Evolutionary conservation across 2,888 invertebrate species (phyloP), one percentile per base, ranked within the genome.

Genomic region (Drosophila mercatorum): DNA sequence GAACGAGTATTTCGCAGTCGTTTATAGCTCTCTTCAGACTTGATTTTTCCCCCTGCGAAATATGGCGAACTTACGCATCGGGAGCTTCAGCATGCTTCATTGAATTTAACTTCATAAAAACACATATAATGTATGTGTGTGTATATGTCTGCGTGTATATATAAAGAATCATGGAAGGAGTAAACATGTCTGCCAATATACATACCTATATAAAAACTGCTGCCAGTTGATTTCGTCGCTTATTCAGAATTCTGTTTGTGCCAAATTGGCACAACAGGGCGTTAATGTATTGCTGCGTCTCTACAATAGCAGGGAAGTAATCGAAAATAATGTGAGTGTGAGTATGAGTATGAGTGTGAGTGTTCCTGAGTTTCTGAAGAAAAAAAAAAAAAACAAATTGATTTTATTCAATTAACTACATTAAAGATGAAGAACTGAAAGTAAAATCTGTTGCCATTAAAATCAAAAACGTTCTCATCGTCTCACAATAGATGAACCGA

Each of bases 81-180:
- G 58, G 76, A 72, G 76, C 66, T 80, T 76, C 71, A 70, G 57
- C 81, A 81, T 83, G 88, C 83, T 85, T 90, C 87, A 88, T 78
- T 89, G 90, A 83, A 67, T 88, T 81, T 73, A 68, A 85, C 75
- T 75, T 77, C 52, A 68, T 61, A 70, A 49, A 67, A 47, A 57
- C 53, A 28, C 40, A 28, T 10, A 17, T 17, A 17, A 17, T 17
- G 17, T 17, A 17, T 17, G 6, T 31, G 4, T 31, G 6, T 31
- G 31, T 31, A 31, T 34, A 34, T 34, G 7, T 34, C 31, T 7
- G 28, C 28, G 8, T 6, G 8, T 6, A 46, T 28, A 11, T 34
- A 34, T n/a, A 34, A 34, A 17, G 3, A 11, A 41, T 22, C 36
- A n/a, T 44, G 68, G 55, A 62, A 34, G 52, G 17, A 61, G 68